phyloP scores from a whole-genome alignment of 2,888 invertebrate genomes.

The Clunio marinus region DNA sequence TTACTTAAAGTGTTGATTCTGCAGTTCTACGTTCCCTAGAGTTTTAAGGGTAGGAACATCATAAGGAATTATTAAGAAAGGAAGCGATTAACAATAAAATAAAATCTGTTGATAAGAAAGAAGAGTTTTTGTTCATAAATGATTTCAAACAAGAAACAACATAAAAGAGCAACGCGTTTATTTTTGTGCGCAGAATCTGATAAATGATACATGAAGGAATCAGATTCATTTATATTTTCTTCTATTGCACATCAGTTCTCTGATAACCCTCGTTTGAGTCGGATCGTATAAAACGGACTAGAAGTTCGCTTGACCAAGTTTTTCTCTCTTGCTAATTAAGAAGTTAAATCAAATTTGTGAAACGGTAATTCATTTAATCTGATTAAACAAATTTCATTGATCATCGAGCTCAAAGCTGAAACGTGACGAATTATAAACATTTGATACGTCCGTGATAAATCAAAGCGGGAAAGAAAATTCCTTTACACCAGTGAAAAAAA shows the following conservation, averaged over 20 bases:
- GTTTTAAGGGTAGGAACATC: too few species aligned
- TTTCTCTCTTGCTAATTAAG: constrained; percentile 18
- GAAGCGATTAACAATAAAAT: neutral
- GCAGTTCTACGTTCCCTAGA: too few species aligned
- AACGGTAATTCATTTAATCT: constrained; percentile 9
- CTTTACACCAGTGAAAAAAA: constrained; percentile 15
- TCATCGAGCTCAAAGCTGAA: neutral
- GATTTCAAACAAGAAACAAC: neutral
- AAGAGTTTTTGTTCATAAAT: neutral
- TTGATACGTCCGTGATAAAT: neutral
- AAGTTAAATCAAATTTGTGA: neutral
- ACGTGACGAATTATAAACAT: neutral
- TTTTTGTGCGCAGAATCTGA: constrained; percentile 27
- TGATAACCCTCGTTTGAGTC: constrained; percentile 27
- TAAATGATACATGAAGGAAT: constrained; percentile 35
- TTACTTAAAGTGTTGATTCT: too few species aligned
- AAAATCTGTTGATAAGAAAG: constrained; percentile 1
- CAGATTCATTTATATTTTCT: constrained; percentile 18
- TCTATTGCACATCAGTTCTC: constrained; percentile 33
- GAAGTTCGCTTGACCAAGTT: constrained; percentile 4
- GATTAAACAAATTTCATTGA: neutral
- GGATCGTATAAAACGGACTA: neutral
- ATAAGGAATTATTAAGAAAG: too few species aligned
- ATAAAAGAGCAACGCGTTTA: neutral
- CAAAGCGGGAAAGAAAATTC: neutral